These are phyloP conservation scores for Nesospiza acunhae DNA, from an alignment of 2,113 vertebrate species.

Conservation along the genomic window DNA sequence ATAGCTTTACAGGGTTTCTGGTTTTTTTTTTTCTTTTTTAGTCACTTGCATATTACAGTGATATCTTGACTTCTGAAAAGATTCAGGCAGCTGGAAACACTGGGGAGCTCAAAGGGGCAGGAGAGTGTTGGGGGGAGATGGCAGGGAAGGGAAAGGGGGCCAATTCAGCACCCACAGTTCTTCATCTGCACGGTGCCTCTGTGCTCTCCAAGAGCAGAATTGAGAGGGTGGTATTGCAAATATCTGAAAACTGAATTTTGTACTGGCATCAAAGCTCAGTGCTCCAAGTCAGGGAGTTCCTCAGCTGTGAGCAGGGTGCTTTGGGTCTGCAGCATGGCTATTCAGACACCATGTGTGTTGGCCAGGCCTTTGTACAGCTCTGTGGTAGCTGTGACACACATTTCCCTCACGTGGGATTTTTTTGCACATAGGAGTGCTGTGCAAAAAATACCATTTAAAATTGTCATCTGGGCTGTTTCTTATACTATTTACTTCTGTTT, in stretches of 20 bases:
- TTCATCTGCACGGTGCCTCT: neutral
- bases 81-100: neutral
- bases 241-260: neutral
- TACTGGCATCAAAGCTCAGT: neutral
- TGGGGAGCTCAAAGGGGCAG: neutral
- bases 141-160: neutral
- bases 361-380: neutral
- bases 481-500: neutral
- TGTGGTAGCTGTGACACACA: neutral
- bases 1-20: neutral
- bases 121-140: neutral
- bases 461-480: neutral
- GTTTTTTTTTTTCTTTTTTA: neutral
- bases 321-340: accelerated
- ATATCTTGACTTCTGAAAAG: neutral
- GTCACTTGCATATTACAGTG: neutral
- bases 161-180: neutral
- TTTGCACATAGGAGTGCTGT: neutral
- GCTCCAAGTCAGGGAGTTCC: neutral
- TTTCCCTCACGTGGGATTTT: neutral
- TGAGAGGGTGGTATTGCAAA: neutral
- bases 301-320: neutral
- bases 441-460: neutral
- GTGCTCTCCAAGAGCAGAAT: neutral
- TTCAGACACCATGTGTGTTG: neutral